These are phyloP conservation scores for Simalia tracyae DNA, from an alignment of 2,797 vertebrate species.

Conservation along the genomic window DNA sequence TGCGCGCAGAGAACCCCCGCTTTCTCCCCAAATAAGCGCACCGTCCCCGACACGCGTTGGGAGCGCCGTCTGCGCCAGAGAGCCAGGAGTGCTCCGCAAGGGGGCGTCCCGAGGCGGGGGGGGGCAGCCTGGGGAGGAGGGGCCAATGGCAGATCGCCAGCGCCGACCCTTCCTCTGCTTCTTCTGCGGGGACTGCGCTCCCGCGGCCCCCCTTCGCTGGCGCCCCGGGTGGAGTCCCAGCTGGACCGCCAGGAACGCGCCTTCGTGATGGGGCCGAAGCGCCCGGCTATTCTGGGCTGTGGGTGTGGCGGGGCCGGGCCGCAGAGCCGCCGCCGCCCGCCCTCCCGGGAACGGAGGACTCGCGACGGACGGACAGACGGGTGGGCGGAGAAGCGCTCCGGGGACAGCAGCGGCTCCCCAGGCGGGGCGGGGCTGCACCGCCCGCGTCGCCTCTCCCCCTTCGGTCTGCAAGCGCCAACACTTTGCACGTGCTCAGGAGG, in stretches of 20 bases:
- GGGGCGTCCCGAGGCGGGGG: neutral
- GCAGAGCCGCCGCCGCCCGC: rapidly evolving
- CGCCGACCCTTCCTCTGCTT: neutral
- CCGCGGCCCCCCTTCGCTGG: neutral
- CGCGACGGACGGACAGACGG: too few relatives aligned
- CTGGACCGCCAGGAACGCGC: neutral
- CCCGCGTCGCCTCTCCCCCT: too few relatives aligned
- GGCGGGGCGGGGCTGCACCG: neutral
- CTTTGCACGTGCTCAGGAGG: neutral
- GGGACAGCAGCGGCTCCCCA: too few relatives aligned
- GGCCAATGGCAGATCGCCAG: neutral
- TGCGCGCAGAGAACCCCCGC: neutral
- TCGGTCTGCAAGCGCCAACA: too few relatives aligned
- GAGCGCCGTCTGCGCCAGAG: neutral
- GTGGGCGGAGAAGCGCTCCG: too few relatives aligned
- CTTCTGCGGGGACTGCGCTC: too few relatives aligned
- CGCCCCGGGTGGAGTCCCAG: neutral
- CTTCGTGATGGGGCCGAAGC: neutral
- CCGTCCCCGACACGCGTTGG: neutral
- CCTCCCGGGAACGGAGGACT: neutral
- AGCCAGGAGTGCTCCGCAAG: too few relatives aligned
- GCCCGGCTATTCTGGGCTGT: neutral
- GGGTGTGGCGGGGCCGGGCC: neutral
- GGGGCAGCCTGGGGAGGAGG: too few relatives aligned
- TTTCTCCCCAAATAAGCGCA: neutral